These are phyloP conservation scores for Poeciliopsis occidentalis DNA, from an alignment of 2,113 vertebrate species.

Conservation along the genomic window DNA sequence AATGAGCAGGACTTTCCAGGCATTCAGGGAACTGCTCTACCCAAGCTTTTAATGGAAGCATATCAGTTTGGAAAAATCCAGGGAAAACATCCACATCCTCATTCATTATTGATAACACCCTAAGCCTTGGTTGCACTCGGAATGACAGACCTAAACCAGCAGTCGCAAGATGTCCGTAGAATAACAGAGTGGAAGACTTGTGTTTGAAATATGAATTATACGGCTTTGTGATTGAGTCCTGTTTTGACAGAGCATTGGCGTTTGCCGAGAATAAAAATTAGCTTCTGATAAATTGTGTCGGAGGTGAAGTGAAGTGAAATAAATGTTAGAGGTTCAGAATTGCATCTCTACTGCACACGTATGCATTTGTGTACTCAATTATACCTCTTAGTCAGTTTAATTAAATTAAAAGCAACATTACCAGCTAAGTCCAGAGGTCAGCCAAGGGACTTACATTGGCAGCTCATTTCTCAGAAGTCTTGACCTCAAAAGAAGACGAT, in stretches of 20 bases:
- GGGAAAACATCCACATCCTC: conserved; percentile 44
- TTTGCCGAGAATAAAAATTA: conserved; percentile 58
- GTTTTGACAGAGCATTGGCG: conserved; percentile 46
- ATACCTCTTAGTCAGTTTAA: conserved; percentile 26
- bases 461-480: conserved; percentile 63
- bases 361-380: conserved; percentile 28
- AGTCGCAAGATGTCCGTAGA: conserved; percentile 9
- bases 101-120: conserved; percentile 56
- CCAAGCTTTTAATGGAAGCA: conserved; percentile 25
- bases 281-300: conserved; percentile 37
- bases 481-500: conserved; percentile 21
- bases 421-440: conserved; percentile 34
- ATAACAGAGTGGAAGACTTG: conserved; percentile 26
- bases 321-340: conserved; percentile 23
- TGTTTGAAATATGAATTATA: conserved; percentile 54
- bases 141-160: conserved; percentile 54
- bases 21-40: conserved; percentile 11
- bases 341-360: background rate
- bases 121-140: conserved; percentile 40
- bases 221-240: conserved; percentile 27
- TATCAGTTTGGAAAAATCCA: conserved; percentile 21
- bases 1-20: conserved; percentile 20
- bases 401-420: conserved; percentile 50
- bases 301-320: conserved; percentile 5
- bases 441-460: conserved; percentile 75